Base-by-base conservation (phyloP, 2,797 vertebrate genomes). In the Arrhamphus sclerolepis region DNA sequence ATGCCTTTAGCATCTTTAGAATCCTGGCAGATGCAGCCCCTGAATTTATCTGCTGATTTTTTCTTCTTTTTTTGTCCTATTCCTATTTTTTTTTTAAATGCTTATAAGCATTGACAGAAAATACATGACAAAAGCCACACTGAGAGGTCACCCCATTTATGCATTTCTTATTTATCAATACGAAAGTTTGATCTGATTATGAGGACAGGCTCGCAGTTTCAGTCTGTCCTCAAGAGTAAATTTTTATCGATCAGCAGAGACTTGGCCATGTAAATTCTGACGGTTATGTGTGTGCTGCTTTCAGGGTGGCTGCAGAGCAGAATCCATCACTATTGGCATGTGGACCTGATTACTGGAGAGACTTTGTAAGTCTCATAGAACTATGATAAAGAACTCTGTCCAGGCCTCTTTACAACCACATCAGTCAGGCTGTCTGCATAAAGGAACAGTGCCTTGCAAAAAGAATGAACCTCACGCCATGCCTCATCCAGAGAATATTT, bases 291-390 rank as follows among this genome's bases (percentile, higher is more conserved):
- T 57, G 72, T 72, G 74, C 82, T 83, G 84, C 77, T 73, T 70
- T 50, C 66, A 24, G 71, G 53, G 67, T 40, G 21, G 68, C 83
- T 55, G 79, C 66, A 58, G 72, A 75, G 73, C 75, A 66, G 68
- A 90, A 91, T 92, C 84, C 91, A 94, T 93, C 89, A 92, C 83
- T 91, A 91, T 91, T 88, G 88, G 77, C 86, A 89, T 85, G 76
- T 87, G 75, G 52, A 79, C 75, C 81, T 91, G 90, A 92, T 80
- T 89, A 91, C 78, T 82, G 63, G 76, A 85, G 88, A 87, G 82
- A 86, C 73, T 82, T 86, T 66, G 80, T 84, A 87, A 83, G 78
- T 85, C 91, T 91, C 73, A 82, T 83, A 86, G 89, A 89, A 81
- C 87, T 56, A 84, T 92, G 85, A 91, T 90, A 81, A 87, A 85